These are phyloP conservation scores for Hoplodrina blanda DNA, from an alignment of 2,888 invertebrate genomes.

Conservation along the genomic window DNA sequence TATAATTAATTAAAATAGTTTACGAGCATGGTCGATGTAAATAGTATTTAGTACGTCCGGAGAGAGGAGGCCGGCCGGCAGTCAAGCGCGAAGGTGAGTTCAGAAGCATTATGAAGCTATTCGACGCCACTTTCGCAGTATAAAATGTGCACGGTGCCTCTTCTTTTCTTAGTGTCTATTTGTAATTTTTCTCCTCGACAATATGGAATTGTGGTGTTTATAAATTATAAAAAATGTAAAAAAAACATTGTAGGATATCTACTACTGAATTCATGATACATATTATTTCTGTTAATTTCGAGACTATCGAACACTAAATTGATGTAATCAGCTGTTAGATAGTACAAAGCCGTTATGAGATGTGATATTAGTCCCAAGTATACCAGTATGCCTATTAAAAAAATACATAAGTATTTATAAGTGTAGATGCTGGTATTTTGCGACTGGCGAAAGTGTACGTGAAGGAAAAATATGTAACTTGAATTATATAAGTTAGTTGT, in stretches of 20 bases:
- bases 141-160: conserved; percentile 23
- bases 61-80: conserved; percentile 15
- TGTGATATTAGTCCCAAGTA: conserved; percentile 72
- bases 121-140: conserved; percentile 7
- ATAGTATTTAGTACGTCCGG: conserved; percentile 48
- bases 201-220: conserved; percentile 84
- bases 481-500: conserved; percentile 66
- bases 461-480: conserved; percentile 73
- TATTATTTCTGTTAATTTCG: conserved; percentile 67
- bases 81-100: not conserved
- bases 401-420: conserved; percentile 66
- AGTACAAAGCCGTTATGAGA: conserved; percentile 80
- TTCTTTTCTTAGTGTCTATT: conserved; percentile 59
- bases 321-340: conserved; percentile 71
- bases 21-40: conserved; percentile 49
- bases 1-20: conserved; percentile 37
- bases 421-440: conserved; percentile 64
- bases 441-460: conserved; percentile 48
- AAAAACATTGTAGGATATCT: conserved; percentile 70
- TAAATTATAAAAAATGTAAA: conserved; percentile 81
- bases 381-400: conserved; percentile 66
- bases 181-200: conserved; percentile 76
- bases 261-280: conserved; percentile 70
- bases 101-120: conserved; percentile 10
- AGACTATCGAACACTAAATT: conserved; percentile 43